Conservation (phyloP, 1,140 invertebrate species). For the Delia radicum region DNA sequence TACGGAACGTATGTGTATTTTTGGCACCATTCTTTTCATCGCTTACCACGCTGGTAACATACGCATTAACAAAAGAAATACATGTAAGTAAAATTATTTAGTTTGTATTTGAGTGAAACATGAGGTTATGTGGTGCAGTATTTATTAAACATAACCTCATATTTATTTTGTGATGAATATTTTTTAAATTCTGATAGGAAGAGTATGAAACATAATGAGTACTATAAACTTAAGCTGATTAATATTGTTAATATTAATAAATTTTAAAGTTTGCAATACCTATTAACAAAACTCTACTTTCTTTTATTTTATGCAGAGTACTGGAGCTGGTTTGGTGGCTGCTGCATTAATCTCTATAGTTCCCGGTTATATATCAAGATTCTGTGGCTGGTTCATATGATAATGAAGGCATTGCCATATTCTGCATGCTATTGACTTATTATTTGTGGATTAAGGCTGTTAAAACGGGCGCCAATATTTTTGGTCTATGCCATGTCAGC, state of each 20-base stretch:
- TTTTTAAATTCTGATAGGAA: conserved; percentile 36
- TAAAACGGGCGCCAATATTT: conserved; percentile 92
- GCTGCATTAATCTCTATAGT: conserved; percentile 95
- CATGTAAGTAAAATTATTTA: conserved; percentile 63
- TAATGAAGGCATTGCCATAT: conserved; percentile 98
- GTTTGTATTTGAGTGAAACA: not conserved
- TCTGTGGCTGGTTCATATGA: conserved; percentile 98
- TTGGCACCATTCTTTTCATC: conserved; percentile 96
- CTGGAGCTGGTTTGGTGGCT: conserved; percentile 88
- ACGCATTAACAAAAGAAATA: conserved; percentile 92
- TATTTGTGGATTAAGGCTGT: conserved; percentile 98
- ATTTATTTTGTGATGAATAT: conserved; percentile 35
- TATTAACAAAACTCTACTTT: not conserved
- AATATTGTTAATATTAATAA: not conserved
- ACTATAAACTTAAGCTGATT: conserved; percentile 29
- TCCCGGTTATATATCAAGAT: conserved; percentile 94
- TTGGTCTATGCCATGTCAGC: conserved; percentile 88
- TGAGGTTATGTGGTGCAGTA: conserved; percentile 37
- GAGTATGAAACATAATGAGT: conserved; percentile 35
- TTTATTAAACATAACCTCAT: conserved; percentile 24
- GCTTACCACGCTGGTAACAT: conserved; percentile 93
- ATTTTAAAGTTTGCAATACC: not conserved
- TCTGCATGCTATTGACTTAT: conserved; percentile 97
- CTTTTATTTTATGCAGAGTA: conserved; percentile 66
- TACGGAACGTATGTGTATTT: conserved; percentile 97